phyloP scores from a whole-genome alignment of 2,888 invertebrate species.

The Melanargia galathea region DNA sequence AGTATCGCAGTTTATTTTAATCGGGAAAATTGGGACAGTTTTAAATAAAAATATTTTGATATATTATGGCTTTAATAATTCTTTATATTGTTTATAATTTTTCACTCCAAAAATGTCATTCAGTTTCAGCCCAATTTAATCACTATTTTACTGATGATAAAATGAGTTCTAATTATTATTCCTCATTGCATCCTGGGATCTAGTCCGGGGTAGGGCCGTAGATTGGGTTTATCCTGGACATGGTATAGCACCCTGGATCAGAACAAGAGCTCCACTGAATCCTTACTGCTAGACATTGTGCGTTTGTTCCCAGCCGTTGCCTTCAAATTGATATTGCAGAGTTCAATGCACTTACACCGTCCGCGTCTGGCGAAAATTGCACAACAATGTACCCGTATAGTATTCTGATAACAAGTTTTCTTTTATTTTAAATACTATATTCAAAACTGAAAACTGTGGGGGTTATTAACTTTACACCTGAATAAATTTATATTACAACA shows the following conservation, averaged over 20 bases:
- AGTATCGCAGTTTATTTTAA: conserved; percentile 16
- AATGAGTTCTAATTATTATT: too few relatives aligned
- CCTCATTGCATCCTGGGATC: too few relatives aligned
- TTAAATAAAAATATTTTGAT: too few relatives aligned
- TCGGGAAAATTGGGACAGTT: not conserved
- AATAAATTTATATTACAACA: too few relatives aligned
- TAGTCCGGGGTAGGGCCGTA: too few relatives aligned
- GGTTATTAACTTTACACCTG: not conserved
- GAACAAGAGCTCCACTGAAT: not conserved
- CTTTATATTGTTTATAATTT: too few relatives aligned
- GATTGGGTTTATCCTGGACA: too few relatives aligned
- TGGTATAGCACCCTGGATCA: not conserved
- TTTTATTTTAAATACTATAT: conserved; percentile 5
- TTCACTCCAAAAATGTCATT: too few relatives aligned
- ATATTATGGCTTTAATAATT: too few relatives aligned
- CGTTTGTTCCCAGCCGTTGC: not conserved
- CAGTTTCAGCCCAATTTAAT: too few relatives aligned
- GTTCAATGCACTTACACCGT: conserved; percentile 13
- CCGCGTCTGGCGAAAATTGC: not conserved
- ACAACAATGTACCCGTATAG: not conserved
- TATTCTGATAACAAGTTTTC: not conserved
- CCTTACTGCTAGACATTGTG: not conserved
- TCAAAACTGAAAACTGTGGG: not conserved
- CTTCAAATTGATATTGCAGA: conserved; percentile 5
- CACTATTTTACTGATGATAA: too few relatives aligned